phyloP scores from a whole-genome alignment of 2,113 vertebrate genomes.

The Tetrao urogallus region DNA sequence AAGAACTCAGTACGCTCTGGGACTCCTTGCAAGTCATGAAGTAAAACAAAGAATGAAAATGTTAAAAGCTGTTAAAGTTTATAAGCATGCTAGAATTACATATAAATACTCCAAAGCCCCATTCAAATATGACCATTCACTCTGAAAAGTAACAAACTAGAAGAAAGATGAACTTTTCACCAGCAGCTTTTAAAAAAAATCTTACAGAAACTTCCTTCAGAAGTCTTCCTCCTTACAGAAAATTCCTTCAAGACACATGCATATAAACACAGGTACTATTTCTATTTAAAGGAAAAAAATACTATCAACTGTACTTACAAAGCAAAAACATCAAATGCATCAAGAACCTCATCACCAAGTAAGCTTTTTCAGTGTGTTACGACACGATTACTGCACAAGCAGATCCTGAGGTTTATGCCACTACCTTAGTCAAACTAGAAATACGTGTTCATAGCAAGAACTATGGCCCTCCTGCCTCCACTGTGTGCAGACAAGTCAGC shows the following conservation, averaged over 20 bases:
- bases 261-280: not conserved
- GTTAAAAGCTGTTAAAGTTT: not conserved
- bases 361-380: not conserved
- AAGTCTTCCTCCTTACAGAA: not conserved
- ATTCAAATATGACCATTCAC: not conserved
- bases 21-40: slow-evolving; percentile 69
- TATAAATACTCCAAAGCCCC: not conserved
- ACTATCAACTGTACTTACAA: not conserved
- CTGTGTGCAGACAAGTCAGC: not conserved
- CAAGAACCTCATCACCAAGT: not conserved
- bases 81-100: not conserved
- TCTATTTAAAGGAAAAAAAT: not conserved
- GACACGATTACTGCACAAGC: not conserved
- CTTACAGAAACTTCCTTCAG: not conserved
- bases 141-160: not conserved
- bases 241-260: not conserved
- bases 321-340: not conserved
- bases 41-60: slow-evolving; percentile 24
- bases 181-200: not conserved
- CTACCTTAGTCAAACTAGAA: not conserved
- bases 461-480: not conserved
- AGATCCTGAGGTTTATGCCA: not conserved
- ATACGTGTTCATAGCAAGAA: not conserved
- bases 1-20: slow-evolving; percentile 65
- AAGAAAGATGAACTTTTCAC: not conserved